Evolutionary conservation across 2,888 invertebrate genomes (phyloP).

Genomic region (Platypus cylindrus): DNA sequence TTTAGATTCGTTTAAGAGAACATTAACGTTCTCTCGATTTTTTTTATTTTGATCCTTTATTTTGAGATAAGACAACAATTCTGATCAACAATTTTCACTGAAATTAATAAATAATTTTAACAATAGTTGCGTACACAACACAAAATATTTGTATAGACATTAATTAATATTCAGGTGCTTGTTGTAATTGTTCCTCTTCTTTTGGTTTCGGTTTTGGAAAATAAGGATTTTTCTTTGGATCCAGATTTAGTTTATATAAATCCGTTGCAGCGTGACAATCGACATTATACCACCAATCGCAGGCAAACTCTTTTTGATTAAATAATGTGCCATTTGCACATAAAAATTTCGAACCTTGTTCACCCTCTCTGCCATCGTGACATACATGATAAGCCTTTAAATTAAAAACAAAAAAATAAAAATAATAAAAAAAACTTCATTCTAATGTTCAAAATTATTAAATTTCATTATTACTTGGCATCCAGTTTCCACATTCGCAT

Average conservation of each 20-base stretch:
- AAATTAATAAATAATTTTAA: too few species aligned
- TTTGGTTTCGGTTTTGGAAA: conserved; percentile 58
- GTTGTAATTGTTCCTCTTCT: conserved; percentile 27
- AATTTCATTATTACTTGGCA: conserved; percentile 52
- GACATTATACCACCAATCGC: conserved; percentile 89
- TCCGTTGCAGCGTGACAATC: conserved; percentile 63
- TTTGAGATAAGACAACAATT: too few species aligned
- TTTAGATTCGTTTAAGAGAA: too few species aligned
- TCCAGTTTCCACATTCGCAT: conserved; percentile 80
- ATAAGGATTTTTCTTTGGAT: conserved; percentile 70
- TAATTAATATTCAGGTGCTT: conserved; percentile 9
- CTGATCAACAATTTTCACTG: too few species aligned
- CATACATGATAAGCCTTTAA: conserved; percentile 72
- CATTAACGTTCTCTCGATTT: too few species aligned
- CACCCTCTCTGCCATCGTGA: conserved; percentile 74
- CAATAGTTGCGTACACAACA: too few species aligned
- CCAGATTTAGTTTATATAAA: conserved; percentile 63
- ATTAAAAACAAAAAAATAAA: not conserved
- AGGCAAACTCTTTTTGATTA: conserved; percentile 73
- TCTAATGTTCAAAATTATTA: too few species aligned
- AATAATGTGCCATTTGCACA: conserved; percentile 81
- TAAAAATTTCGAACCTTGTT: conserved; percentile 70
- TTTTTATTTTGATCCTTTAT: too few species aligned
- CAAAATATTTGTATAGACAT: too few species aligned
- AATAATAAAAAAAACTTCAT: not conserved